Evolutionary conservation across 2,113 vertebrate species (phyloP).

Genomic region (Diglossa brunneiventris): DNA sequence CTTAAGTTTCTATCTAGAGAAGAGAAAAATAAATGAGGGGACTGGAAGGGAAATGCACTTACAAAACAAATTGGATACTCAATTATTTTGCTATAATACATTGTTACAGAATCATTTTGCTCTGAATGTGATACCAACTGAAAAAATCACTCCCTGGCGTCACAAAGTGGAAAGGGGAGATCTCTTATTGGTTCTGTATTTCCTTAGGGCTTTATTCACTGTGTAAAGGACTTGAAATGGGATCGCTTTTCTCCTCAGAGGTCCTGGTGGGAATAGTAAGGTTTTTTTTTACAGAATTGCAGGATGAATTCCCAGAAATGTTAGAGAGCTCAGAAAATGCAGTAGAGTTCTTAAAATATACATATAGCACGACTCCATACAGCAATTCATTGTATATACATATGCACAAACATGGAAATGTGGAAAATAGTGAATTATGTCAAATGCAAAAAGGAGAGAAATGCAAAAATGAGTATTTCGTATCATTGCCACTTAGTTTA

Average conservation of each 20-base stretch:
- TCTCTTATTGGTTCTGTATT: constrained; percentile 21
- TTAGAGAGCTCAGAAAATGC: constrained; percentile 5
- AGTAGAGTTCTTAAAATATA: background rate
- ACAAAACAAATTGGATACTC: background rate
- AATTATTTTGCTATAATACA: constrained; percentile 18
- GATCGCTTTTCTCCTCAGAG: background rate
- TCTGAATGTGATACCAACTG: constrained; percentile 5
- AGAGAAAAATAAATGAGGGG: background rate
- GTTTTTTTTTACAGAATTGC: constrained; percentile 33
- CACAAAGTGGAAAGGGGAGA: background rate
- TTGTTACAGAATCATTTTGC: background rate
- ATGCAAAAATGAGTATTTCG: background rate
- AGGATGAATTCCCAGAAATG: constrained; percentile 38
- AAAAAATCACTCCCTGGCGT: background rate
- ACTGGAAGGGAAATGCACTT: background rate
- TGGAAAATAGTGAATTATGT: background rate
- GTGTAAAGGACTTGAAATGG: constrained; percentile 23
- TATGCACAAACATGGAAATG: background rate
- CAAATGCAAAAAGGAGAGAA: background rate
- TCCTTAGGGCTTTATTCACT: constrained; percentile 40
- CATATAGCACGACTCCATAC: background rate
- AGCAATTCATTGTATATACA: background rate
- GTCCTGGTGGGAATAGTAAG: constrained; percentile 14
- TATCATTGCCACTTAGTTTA: background rate
- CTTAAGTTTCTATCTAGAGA: background rate